phyloP scores from a whole-genome alignment of 2,797 vertebrate genomes.

The Ficedula albicollis region DNA sequence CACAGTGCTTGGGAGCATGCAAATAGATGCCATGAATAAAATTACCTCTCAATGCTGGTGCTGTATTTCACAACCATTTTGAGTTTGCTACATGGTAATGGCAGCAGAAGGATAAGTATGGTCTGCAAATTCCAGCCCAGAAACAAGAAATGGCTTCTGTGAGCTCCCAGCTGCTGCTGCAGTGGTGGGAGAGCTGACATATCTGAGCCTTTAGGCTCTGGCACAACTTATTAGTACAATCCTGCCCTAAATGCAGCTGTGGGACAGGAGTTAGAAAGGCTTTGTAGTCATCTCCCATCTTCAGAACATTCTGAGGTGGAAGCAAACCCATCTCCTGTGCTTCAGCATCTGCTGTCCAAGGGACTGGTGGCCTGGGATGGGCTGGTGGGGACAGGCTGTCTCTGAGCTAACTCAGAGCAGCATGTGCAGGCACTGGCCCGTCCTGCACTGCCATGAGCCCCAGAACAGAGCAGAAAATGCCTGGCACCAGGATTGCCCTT shows the following conservation, averaged over 20 bases:
- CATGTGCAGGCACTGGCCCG: not conserved
- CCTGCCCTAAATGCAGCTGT: not conserved
- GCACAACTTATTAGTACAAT: not conserved
- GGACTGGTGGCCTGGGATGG: not conserved
- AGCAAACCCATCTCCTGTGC: not conserved
- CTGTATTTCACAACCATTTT: not conserved
- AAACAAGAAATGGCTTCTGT: not conserved
- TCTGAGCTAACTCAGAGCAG: not conserved
- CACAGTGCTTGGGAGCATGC: not conserved
- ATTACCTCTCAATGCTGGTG: not conserved
- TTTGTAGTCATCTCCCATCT: not conserved
- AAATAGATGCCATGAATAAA: not conserved
- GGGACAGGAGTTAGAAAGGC: not conserved
- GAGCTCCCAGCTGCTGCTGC: not conserved
- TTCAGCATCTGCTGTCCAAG: not conserved
- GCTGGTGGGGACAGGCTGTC: not conserved
- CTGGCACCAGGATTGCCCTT: not conserved
- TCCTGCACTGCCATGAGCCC: fast-evolving
- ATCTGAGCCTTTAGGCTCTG: not conserved
- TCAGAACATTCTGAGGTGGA: not conserved
- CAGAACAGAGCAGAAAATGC: not conserved
- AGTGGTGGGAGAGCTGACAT: not conserved
- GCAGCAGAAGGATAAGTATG: not conserved
- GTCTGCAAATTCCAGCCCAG: not conserved
- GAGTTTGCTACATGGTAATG: not conserved